A percentile compares a stretch with the other conserved stretches of the same genome.
Conservation (phyloP, 2,113 vertebrate genomes). For the Dendropsophus ebraccatus region DNA sequence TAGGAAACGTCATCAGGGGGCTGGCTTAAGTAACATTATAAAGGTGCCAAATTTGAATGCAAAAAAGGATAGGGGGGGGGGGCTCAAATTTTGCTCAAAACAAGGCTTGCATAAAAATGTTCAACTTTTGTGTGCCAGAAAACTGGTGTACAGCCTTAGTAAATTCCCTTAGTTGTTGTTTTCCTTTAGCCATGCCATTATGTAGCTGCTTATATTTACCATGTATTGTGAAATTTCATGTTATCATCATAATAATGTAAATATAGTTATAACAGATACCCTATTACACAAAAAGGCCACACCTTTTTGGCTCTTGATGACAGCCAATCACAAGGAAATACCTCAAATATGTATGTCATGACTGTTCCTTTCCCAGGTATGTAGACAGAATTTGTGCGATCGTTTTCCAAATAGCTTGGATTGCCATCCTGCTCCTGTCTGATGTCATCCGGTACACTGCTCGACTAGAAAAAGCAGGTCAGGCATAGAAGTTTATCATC, state of each 20-base stretch:
- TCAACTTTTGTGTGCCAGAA: too few species aligned
- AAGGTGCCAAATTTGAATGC: too few species aligned
- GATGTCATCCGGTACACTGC: neutral
- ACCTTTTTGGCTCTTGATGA: neutral
- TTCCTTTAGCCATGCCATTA: too few species aligned
- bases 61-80: too few species aligned
- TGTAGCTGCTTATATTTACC: too few species aligned
- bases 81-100: too few species aligned
- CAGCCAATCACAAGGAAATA: constrained; percentile 36
- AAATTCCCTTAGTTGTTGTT: too few species aligned
- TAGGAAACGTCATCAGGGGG: too few species aligned
- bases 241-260: neutral
- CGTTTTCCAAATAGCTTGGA: constrained; percentile 62
- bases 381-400: constrained; percentile 63
- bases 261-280: neutral
- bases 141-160: too few species aligned
- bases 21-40: too few species aligned
- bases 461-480: constrained; percentile 36
- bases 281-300: neutral
- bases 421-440: neutral
- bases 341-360: constrained; percentile 73
- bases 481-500: neutral
- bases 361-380: constrained; percentile 71
- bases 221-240: neutral
- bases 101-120: too few species aligned